Base-by-base conservation (phyloP, 2,888 invertebrate genomes). In the Andrena camellia region DNA sequence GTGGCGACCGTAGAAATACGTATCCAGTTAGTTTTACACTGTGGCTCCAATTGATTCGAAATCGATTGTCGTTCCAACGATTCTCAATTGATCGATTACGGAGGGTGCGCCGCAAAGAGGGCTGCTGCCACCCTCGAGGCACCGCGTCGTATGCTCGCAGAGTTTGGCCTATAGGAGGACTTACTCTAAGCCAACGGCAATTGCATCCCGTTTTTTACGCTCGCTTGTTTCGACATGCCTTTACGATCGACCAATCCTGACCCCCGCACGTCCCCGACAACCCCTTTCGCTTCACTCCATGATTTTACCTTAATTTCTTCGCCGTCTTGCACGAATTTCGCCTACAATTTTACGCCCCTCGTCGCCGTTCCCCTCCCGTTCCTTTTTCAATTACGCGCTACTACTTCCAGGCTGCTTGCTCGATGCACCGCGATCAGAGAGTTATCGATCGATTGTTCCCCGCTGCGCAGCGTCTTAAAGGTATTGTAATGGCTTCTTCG, bases 1-100 rank as follows among this genome's bases (percentile, higher is more conserved):
- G 86, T 83, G 85, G 85, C 86, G 83, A 84, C 82, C 88, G 89
- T 90, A 92, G 90, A 91, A 92, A 92, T 92, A 93, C 92, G 92
- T 93, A 93, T 92, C 92, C 91, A 91, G 92, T 93, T 93, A 93
- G 93, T 93, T 92, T 92, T 93, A 93, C 92, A 93, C 91, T 87
- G 92, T 88, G 91, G 90, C 91, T 91, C 89, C 92, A 92, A 93
- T 93, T 93, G 93, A 93, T 93, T 93, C 89, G 92, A 91, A 93
- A 93, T 93, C 92, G 92, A 93, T 93, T 93, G 93, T 93, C 92
- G 92, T 92, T 93, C 88, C 91, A 93, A 90, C 93, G 93, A 92
- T 93, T 93, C 92, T 92, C 92, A 92, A 92, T 93, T 93, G 92
- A 93, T 93, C 92, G 92, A 93, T 93, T 92, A 91, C 91, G 88